These are phyloP conservation scores for Xylota segnis DNA, from an alignment of 2,888 invertebrate species.

Conservation along the genomic window DNA sequence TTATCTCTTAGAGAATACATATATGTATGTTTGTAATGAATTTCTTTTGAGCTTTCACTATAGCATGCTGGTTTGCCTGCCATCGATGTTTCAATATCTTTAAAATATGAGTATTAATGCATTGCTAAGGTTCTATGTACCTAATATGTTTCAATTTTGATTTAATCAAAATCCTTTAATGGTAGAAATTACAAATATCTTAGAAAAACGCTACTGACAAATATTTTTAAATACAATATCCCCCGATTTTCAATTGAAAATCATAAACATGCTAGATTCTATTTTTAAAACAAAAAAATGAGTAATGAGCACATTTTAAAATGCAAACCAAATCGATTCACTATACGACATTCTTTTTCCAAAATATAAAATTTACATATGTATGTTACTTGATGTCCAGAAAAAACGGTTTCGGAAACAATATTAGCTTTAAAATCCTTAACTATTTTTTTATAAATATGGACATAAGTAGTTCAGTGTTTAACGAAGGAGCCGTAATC, in stretches of 20 bases:
- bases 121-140: not conserved
- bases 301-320: constrained; percentile 45
- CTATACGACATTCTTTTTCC: not conserved
- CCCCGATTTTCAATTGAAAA: constrained; percentile 19
- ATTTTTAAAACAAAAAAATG: constrained; percentile 45
- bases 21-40: not conserved
- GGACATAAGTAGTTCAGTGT: not conserved
- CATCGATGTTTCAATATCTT: not conserved
- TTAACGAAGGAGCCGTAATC: constrained; percentile 58
- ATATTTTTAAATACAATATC: constrained; percentile 36
- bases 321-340: constrained; percentile 3
- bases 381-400: not conserved
- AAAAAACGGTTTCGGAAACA: not conserved
- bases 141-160: not conserved
- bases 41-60: not conserved
- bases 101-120: not conserved
- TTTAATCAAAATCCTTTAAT: not conserved
- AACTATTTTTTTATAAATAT: not conserved
- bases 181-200: not conserved
- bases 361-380: too few species aligned
- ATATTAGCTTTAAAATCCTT: not conserved
- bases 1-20: too few species aligned
- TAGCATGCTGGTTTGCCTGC: not conserved
- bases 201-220: not conserved
- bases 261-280: constrained; percentile 42